phyloP scores from a whole-genome alignment of 2,113 vertebrate species.

The Neogobius melanostomus region DNA sequence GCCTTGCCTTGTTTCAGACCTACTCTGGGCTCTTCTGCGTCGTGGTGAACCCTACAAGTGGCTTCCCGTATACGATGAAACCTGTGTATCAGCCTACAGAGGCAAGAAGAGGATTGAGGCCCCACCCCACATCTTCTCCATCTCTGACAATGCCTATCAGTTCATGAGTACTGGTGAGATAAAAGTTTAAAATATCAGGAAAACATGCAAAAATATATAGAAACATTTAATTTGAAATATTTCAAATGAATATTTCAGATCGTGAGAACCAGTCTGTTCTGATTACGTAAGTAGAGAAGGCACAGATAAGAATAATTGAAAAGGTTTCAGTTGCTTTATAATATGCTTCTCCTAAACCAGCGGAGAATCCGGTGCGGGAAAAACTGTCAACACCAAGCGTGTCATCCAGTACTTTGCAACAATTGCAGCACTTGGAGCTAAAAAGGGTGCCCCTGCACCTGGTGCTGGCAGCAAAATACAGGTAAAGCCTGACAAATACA shows the following conservation, averaged over 20 bases:
- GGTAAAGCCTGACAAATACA: slow-evolving; percentile 46
- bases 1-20: slow-evolving; percentile 59
- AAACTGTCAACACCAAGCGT: slow-evolving; percentile 86
- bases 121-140: slow-evolving; percentile 72
- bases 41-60: slow-evolving; percentile 89
- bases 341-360: slow-evolving; percentile 50
- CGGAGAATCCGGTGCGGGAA: slow-evolving; percentile 87
- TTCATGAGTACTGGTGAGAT: slow-evolving; percentile 71
- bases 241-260: slow-evolving; percentile 60
- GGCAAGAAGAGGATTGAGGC: slow-evolving; percentile 73
- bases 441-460: slow-evolving; percentile 31
- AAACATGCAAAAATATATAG: no score
- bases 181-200: not conserved
- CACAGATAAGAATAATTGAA: no score
- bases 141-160: slow-evolving; percentile 75
- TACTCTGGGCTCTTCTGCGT: slow-evolving; percentile 87
- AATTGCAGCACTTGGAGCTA: slow-evolving; percentile 73
- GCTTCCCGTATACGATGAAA: slow-evolving; percentile 82
- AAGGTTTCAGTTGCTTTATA: slow-evolving; percentile 14
- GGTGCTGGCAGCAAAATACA: slow-evolving; percentile 75
- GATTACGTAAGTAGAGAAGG: slow-evolving; percentile 78
- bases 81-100: slow-evolving; percentile 45
- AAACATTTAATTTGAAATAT: no score
- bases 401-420: slow-evolving; percentile 89
- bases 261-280: slow-evolving; percentile 77